These are phyloP conservation scores for Drosophila cyrtoloma DNA, from an alignment of 2,888 invertebrate genomes.

Conservation along the genomic window DNA sequence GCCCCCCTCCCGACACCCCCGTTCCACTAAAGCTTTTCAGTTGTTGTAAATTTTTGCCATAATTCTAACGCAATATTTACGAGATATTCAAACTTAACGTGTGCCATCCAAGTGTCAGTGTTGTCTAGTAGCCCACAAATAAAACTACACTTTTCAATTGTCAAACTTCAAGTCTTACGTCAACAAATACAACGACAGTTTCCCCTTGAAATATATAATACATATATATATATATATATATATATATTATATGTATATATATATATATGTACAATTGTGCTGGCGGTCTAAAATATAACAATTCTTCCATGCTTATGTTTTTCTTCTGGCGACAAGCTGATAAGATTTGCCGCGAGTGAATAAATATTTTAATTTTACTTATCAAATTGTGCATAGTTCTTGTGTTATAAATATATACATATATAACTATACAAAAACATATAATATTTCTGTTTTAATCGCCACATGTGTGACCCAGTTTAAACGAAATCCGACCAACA, in stretches of 20 bases:
- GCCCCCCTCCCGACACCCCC: not conserved
- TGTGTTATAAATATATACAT: constrained; percentile 42
- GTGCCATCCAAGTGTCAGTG: constrained; percentile 53
- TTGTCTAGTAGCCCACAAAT: constrained; percentile 19
- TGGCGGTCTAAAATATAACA: constrained; percentile 31
- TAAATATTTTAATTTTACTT: constrained; percentile 52
- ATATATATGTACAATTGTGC: constrained; percentile 7
- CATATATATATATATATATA: constrained; percentile 10
- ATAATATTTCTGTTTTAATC: constrained; percentile 69
- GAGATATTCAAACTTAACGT: constrained; percentile 30
- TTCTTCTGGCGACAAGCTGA: constrained; percentile 53
- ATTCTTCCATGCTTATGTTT: constrained; percentile 42
- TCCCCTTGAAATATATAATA: constrained; percentile 15
- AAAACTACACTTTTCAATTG: constrained; percentile 20
- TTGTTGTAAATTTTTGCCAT: constrained; percentile 79
- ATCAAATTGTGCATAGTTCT: constrained; percentile 64
- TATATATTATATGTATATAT: not conserved
- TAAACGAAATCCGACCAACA: constrained; percentile 47
- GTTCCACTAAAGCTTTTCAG: constrained; percentile 33
- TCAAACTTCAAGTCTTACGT: constrained; percentile 53
- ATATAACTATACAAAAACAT: constrained; percentile 3
- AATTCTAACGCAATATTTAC: constrained; percentile 43
- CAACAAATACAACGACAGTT: constrained; percentile 35
- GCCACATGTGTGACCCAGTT: constrained; percentile 79
- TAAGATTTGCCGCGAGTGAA: constrained; percentile 62